These are phyloP conservation scores for Pycnonotus jocosus DNA, from an alignment of 2,113 vertebrate genomes.

Conservation along the genomic window DNA sequence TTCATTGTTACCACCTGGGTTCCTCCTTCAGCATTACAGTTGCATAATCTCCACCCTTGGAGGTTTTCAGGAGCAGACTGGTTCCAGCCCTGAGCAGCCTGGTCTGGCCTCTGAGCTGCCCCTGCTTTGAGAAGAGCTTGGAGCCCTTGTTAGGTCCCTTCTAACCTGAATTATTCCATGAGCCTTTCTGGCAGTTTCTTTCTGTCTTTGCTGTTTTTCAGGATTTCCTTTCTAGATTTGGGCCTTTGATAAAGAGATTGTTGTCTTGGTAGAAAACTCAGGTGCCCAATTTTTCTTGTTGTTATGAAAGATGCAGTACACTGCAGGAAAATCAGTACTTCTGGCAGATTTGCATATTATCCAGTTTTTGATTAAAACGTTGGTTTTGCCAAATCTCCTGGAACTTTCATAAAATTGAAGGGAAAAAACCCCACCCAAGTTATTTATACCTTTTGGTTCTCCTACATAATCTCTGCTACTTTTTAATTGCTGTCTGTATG, in stretches of 20 bases:
- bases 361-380: neutral
- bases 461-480: accelerated
- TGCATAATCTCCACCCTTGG: neutral
- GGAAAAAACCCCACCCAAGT: accelerated
- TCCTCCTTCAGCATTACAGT: neutral
- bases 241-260: neutral
- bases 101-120: neutral
- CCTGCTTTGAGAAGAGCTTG: neutral
- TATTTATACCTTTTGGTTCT: neutral
- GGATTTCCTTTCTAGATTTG: neutral
- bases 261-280: neutral
- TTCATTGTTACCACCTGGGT: neutral
- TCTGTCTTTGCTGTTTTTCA: neutral
- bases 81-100: neutral
- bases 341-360: neutral
- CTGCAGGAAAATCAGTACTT: neutral
- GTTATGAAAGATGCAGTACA: neutral
- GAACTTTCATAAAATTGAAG: neutral
- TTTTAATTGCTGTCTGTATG: neutral
- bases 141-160: neutral
- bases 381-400: neutral
- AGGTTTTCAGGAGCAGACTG: neutral
- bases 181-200: neutral
- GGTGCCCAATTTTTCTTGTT: neutral
- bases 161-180: neutral